phyloP scores from a whole-genome alignment of 2,113 vertebrate species.

The Atrichornis clamosus region DNA sequence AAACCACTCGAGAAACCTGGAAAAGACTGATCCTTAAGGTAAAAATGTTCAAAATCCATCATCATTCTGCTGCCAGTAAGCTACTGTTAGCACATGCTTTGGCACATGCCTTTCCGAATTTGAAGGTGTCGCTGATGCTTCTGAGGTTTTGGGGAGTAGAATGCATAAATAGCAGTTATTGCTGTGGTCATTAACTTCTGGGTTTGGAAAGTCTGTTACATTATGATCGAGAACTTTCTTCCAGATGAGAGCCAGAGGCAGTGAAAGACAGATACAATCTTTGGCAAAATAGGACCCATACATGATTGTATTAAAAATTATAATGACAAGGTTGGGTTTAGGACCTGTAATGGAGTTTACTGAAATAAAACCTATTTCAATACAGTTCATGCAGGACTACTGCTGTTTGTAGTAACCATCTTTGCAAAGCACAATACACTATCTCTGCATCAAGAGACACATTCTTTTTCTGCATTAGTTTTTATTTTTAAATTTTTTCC shows the following conservation, averaged over 20 bases:
- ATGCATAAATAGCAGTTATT: not conserved
- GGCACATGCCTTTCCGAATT: not conserved
- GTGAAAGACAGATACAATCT: not conserved
- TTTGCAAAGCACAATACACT: not conserved
- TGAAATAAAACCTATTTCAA: slow-evolving; percentile 1
- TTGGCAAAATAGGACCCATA: not conserved
- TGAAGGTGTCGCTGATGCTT: not conserved
- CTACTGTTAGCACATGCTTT: not conserved
- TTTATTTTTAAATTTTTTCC: not conserved
- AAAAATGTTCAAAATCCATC: not conserved
- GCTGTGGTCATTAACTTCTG: not conserved
- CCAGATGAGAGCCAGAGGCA: not conserved
- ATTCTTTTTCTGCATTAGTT: not conserved
- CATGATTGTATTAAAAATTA: slow-evolving; percentile 4
- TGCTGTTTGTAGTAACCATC: not conserved
- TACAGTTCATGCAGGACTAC: not conserved
- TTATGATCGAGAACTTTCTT: not conserved
- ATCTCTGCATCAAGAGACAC: not conserved
- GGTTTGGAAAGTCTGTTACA: not conserved
- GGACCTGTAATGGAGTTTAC: not conserved
- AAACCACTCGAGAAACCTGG: not conserved
- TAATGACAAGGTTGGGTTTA: not conserved
- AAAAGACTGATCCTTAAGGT: not conserved
- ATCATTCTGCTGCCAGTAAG: not conserved
- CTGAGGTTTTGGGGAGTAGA: slow-evolving; percentile 20